A percentile compares a stretch with the other conserved stretches of the same genome.
Evolutionary conservation across 2,888 invertebrate genomes (phyloP).

Genomic region (Diplazon laetatorius): DNA sequence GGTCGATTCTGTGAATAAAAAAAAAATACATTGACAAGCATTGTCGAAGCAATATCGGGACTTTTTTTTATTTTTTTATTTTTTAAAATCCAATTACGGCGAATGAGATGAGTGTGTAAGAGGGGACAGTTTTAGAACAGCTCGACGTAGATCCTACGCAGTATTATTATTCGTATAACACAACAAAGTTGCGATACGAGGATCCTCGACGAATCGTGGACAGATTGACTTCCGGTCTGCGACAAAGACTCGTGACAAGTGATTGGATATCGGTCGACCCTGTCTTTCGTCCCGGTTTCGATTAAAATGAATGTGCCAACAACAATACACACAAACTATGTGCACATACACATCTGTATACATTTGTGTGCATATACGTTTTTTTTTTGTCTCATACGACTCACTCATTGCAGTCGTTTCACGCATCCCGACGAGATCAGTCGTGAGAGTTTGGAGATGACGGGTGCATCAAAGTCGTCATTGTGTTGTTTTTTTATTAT

Average conservation of each 20-base stretch:
- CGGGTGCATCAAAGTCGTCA: neutral
- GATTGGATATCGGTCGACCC: slow-evolving; percentile 9
- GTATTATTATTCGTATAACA: no score
- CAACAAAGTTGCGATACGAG: neutral
- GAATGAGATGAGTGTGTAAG: no score
- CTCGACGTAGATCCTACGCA: no score
- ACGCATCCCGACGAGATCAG: neutral
- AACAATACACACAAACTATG: no score
- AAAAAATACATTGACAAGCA: no score
- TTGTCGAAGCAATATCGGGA: no score
- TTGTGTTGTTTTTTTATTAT: no score
- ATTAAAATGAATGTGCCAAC: slow-evolving; percentile 24
- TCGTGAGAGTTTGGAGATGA: neutral
- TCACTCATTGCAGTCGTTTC: slow-evolving; percentile 26
- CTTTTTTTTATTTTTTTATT: no score
- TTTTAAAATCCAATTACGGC: no score
- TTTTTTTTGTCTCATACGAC: neutral
- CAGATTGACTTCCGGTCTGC: slow-evolving; percentile 33
- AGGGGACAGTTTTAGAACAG: no score
- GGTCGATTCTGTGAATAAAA: no score
- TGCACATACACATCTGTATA: neutral
- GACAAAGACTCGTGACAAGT: neutral
- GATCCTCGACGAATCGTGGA: slow-evolving; percentile 6
- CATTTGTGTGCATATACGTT: no score
- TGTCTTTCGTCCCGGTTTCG: slow-evolving; percentile 20